phyloP scores from a whole-genome alignment of 2,113 vertebrate species.

The Seriola aureovittata region DNA sequence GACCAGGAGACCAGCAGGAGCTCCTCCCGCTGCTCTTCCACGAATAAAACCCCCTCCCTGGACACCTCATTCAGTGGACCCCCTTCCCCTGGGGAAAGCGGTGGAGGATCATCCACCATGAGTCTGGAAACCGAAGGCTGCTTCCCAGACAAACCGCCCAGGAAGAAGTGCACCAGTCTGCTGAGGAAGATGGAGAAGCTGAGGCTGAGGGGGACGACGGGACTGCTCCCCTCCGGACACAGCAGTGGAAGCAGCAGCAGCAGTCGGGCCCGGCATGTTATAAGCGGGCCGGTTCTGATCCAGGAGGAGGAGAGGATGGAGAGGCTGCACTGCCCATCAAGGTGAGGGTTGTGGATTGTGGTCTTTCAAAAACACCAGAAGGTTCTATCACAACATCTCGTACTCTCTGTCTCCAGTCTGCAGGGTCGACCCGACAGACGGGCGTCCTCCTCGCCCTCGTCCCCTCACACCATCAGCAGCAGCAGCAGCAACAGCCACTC shows the following conservation, averaged over 20 bases:
- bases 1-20: slow-evolving; percentile 80
- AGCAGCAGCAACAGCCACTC: slow-evolving; percentile 83
- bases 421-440: slow-evolving; percentile 68
- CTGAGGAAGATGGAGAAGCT: slow-evolving; percentile 91
- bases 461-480: slow-evolving; percentile 78
- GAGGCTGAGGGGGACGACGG: slow-evolving; percentile 76
- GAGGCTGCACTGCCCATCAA: slow-evolving; percentile 36
- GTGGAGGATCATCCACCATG: slow-evolving; percentile 55
- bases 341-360: slow-evolving; percentile 46
- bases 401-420: slow-evolving; percentile 56
- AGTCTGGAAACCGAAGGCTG: slow-evolving; percentile 55
- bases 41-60: slow-evolving; percentile 64
- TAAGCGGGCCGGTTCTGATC: slow-evolving; percentile 82
- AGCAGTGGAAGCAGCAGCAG: background rate
- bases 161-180: slow-evolving; percentile 85
- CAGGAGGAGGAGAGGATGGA: slow-evolving; percentile 84
- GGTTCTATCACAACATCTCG: too few relatives aligned
- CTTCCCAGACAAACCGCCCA: slow-evolving; percentile 79
- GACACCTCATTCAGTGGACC: slow-evolving; percentile 82
- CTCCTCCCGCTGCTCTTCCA: slow-evolving; percentile 84
- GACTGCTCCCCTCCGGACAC: slow-evolving; percentile 46
- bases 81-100: slow-evolving; percentile 64
- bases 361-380: too few relatives aligned
- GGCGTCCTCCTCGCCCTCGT: slow-evolving; percentile 75
- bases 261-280: slow-evolving; percentile 59